Base-by-base conservation (phyloP, 1,140 invertebrate genomes). In the Cepaea nemoralis region DNA sequence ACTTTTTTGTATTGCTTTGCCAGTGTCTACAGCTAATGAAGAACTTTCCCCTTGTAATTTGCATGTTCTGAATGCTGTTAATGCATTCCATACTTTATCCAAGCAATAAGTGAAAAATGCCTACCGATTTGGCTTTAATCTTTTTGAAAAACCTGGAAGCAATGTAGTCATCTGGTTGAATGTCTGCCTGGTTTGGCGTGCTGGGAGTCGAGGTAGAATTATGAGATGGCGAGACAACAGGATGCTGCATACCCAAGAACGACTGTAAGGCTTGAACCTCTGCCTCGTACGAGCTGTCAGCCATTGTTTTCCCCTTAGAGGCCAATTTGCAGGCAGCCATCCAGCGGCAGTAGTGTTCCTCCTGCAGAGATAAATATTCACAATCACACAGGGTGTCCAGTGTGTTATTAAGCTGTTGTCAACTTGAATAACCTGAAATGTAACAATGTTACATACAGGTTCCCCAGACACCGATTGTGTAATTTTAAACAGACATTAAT, bases 301-400 rank as follows among this genome's bases (percentile, higher is more conserved):
- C 98, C 93, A 95, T 93, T 48, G 94, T 97, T 83, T 98, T 95
- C 0, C 98, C 98, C 91, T 99, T 98, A 5, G 98, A 94, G 0
- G 97, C 98, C 75, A 99, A 92, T 84, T 96, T 94, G 89, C 97
- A 98, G 1, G 98, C 98, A 19, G 98, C 97, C 95, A 99, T 97
- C 98, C 98, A 99, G 89, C 95, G 96, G 16, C 98, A 97, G 91
- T 99, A 99, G 90, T 99, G 97, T 37, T 97, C 95, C 91, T 99
- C 98, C 96, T 98, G 88, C 55, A 76, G 69, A 59, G 22, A 59
- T 5, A 59, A 5, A 45, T 10, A 45, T 45, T 45, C n/a, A n/a
- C n/a, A n/a, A n/a, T n/a, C n/a, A n/a, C n/a, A n/a, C n/a, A n/a
- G n/a, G n/a, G n/a, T n/a, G n/a, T n/a, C n/a, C n/a, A n/a, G n/a